phyloP scores from a whole-genome alignment of 2,888 invertebrate species.

The Melanostoma scalare region DNA sequence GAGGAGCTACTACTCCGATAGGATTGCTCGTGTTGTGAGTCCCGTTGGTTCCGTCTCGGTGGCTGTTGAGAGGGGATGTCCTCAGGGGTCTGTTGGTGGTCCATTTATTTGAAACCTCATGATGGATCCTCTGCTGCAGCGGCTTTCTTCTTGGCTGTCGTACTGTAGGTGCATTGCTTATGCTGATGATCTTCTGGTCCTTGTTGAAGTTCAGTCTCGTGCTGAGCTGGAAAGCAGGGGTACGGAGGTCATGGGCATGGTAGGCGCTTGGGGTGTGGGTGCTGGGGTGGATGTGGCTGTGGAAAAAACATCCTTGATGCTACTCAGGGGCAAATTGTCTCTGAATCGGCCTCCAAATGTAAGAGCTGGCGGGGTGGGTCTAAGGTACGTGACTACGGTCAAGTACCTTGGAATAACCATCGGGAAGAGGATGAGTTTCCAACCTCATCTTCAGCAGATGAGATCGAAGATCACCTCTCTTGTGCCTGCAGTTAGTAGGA shows the following conservation, averaged over 20 bases:
- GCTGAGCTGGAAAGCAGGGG: conserved; percentile 10
- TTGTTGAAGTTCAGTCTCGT: conserved; percentile 31
- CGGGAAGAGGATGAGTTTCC: not conserved
- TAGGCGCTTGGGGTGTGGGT: conserved; percentile 42
- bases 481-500: not conserved
- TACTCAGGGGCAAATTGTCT: conserved; percentile 50
- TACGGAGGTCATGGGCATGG: conserved; percentile 1
- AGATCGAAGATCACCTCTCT: conserved; percentile 2
- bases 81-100: conserved; percentile 64
- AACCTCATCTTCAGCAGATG: not conserved
- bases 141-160: not conserved
- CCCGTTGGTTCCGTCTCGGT: not conserved
- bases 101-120: conserved; percentile 70
- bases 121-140: conserved; percentile 36
- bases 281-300: conserved; percentile 31
- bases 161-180: conserved; percentile 20
- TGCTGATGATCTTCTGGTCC: conserved; percentile 40
- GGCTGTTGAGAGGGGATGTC: conserved; percentile 48
- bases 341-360: conserved; percentile 1
- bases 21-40: not conserved
- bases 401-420: conserved; percentile 8
- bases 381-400: conserved; percentile 15
- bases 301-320: conserved; percentile 51
- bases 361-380: not conserved
- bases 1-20: conserved; percentile 25